phyloP scores from a whole-genome alignment of 2,888 invertebrate species.

The Nemoura dubitans region DNA sequence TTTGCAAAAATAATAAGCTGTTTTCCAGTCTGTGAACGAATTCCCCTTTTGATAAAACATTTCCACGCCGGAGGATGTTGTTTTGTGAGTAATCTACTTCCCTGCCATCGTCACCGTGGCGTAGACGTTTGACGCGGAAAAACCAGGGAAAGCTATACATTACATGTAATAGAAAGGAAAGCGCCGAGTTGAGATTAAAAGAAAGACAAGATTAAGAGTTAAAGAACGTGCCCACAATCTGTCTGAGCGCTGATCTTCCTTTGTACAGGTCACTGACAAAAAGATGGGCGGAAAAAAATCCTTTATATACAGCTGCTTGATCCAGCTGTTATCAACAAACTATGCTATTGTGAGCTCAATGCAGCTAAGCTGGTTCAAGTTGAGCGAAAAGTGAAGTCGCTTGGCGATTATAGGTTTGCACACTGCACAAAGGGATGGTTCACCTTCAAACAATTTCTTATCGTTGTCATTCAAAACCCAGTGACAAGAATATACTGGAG shows the following conservation, averaged over 20 bases:
- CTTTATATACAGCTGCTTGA: not conserved
- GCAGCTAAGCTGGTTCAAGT: not conserved
- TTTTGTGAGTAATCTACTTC: slow-evolving; percentile 4
- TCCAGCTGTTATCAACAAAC: slow-evolving; percentile 21
- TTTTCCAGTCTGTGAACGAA: not conserved
- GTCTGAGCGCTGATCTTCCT: slow-evolving; percentile 28
- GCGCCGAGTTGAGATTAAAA: not conserved
- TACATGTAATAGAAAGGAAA: slow-evolving; percentile 27
- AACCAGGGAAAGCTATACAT: not conserved
- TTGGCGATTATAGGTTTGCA: not conserved
- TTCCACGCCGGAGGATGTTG: not conserved
- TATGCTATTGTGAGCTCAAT: not conserved
- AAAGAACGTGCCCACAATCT: slow-evolving; percentile 22
- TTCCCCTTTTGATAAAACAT: not conserved
- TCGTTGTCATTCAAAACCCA: not conserved
- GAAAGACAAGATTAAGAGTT: slow-evolving; percentile 27
- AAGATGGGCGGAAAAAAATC: slow-evolving; percentile 24
- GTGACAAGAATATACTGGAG: not conserved
- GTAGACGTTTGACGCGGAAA: not conserved
- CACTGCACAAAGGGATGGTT: not conserved
- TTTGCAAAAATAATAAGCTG: not conserved
- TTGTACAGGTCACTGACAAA: slow-evolving; percentile 24
- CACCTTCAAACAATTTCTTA: not conserved
- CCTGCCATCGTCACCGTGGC: not conserved
- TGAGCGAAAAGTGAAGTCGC: not conserved